Conservation (phyloP, 1,140 invertebrate species). For the Scylla paramamosain region DNA sequence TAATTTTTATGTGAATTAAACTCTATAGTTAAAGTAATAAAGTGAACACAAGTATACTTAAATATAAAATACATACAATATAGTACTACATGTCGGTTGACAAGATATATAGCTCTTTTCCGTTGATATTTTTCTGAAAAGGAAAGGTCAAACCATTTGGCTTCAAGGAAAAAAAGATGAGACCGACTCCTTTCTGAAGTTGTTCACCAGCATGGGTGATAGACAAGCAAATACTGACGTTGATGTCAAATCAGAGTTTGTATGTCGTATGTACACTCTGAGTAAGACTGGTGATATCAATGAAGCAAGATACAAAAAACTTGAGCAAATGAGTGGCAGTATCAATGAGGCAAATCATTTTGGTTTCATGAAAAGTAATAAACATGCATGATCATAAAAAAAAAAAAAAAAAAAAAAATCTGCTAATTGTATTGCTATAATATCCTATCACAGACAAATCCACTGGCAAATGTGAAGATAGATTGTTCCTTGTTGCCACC, state of each 20-base stretch:
- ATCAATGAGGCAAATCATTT: not conserved
- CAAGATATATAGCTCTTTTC: too few species aligned
- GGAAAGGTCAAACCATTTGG: constrained; percentile 45
- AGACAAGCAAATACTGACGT: not conserved
- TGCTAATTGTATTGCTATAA: not conserved
- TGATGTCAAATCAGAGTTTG: constrained; percentile 45
- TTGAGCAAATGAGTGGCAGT: constrained; percentile 13
- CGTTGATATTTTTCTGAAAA: constrained; percentile 15
- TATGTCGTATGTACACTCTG: constrained; percentile 39
- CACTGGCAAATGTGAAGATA: constrained; percentile 1
- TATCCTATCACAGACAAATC: constrained; percentile 43
- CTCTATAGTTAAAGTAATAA: too few species aligned
- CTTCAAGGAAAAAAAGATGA: constrained; percentile 23
- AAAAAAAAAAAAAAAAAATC: not conserved
- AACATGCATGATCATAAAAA: not conserved
- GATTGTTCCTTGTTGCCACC: constrained; percentile 3
- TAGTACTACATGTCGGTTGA: too few species aligned
- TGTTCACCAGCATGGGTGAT: constrained; percentile 58
- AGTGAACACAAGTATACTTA: too few species aligned
- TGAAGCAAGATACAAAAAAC: constrained; percentile 37
- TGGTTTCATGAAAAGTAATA: too few species aligned
- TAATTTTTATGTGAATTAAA: too few species aligned
- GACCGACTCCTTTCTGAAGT: not conserved
- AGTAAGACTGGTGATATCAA: constrained; percentile 5
- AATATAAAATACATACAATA: too few species aligned